These are phyloP conservation scores for Onychomys leucogaster DNA, from an alignment of 2,797 vertebrate species.

Conservation along the genomic window DNA sequence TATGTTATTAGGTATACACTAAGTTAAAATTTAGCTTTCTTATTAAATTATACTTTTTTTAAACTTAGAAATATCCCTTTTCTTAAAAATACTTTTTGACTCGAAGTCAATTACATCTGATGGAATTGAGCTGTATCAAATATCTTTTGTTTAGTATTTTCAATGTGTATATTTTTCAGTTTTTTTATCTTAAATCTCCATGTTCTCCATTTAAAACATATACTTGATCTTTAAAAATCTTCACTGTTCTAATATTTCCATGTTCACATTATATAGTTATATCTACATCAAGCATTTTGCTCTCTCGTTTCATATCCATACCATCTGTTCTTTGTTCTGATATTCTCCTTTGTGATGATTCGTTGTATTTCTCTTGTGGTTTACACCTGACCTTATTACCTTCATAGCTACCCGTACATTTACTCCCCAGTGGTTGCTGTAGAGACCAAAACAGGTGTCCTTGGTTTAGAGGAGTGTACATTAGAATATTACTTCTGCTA, in stretches of 20 bases:
- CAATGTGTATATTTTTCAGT: background rate
- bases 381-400: background rate
- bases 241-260: background rate
- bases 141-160: background rate
- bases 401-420: background rate
- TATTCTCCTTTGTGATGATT: background rate
- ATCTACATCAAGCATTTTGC: background rate
- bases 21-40: background rate
- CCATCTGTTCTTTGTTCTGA: background rate
- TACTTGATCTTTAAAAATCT: slow-evolving; percentile 15
- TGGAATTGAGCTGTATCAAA: background rate
- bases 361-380: background rate
- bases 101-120: background rate
- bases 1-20: background rate
- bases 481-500: background rate
- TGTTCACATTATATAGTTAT: background rate
- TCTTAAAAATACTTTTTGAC: background rate
- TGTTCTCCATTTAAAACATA: slow-evolving; percentile 17
- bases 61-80: background rate
- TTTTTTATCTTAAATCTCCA: slow-evolving; percentile 29
- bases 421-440: background rate
- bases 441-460: too few relatives aligned
- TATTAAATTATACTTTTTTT: background rate
- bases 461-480: background rate
- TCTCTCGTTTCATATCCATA: background rate